Evolutionary conservation across 2,113 vertebrate species (phyloP), one percentile per base, ranked within the genome.

Genomic region (Vicugna pacos): DNA sequence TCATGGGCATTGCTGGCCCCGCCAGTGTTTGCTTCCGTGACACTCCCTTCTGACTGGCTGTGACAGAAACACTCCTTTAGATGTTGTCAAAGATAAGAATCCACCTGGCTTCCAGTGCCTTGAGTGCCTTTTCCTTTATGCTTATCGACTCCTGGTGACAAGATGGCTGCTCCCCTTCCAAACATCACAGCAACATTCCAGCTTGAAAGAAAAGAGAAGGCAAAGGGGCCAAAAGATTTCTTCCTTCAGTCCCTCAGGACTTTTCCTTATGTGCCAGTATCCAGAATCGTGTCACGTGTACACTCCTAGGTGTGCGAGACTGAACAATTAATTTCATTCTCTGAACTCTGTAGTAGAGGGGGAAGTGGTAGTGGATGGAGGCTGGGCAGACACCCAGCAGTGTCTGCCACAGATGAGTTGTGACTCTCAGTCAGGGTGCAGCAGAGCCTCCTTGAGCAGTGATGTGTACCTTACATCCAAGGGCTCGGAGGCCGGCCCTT

Each of bases 221-320:
- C 38, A 42, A 42, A 70, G 28, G 7, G 26, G 14, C 50, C 73
- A 22, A 28, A 79, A 46, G 4, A 62, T 58, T 50, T 42, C 35
- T 76, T 79, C 58, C 35, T 80, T 67, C 38, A 42, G 38, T 42
- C 24, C 70, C 42, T n/a, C 5, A 24, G 46, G 26, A 56, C 52
- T 79, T 79, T 9, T 24, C 54, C 56, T 26, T 73, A 75, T 32
- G 13, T 67, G 17, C 28, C 54, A 28, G 7, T 35, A 15, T 56
- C 79, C n/a, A 85, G 70, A 52, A 14, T 58, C 9, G 0, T 46
- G 38, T 19, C 70, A 8, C 0, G 0, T 19, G 67, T 22, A 73
- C 2, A 48, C 35, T 26, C 38, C 32, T 64, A 28, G 60, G 14
- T 32, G 24, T 58, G 24, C 56, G 22, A 72, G 15, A 38, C 11